A percentile compares a stretch with the other conserved stretches of the same genome.
phyloP scores from a whole-genome alignment of 2,113 vertebrate genomes.

The Propithecus coquereli region DNA sequence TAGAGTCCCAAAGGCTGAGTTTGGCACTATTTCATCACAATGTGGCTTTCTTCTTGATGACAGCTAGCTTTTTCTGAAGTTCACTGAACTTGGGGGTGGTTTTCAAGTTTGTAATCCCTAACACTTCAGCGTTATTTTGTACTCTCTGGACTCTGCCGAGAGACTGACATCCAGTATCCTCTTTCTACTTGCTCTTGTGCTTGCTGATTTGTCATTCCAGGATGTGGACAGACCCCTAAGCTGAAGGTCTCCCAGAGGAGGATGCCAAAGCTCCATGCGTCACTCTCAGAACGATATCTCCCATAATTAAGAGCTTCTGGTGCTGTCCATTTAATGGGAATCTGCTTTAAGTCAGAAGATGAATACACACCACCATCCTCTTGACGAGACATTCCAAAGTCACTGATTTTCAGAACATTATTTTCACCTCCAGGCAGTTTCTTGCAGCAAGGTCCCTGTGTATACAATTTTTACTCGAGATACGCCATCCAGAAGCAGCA shows the following conservation, averaged over 20 bases:
- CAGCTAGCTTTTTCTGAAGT: slow-evolving; percentile 88
- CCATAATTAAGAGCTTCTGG: slow-evolving; percentile 97
- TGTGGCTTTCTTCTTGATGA: slow-evolving; percentile 89
- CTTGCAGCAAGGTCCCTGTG: slow-evolving; percentile 95
- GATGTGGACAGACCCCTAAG: slow-evolving; percentile 95
- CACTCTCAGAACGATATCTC: slow-evolving; percentile 95
- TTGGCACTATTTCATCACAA: slow-evolving; percentile 71
- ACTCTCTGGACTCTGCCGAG: slow-evolving; percentile 90
- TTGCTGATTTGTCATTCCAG: slow-evolving; percentile 98
- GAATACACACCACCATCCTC: slow-evolving; percentile 96
- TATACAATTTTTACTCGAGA: slow-evolving; percentile 94
- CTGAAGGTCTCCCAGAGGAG: slow-evolving; percentile 98
- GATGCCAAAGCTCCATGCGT: slow-evolving; percentile 96
- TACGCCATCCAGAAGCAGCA: slow-evolving; percentile 94
- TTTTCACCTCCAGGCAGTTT: slow-evolving; percentile 93
- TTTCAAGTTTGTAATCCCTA: slow-evolving; percentile 93
- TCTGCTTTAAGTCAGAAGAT: slow-evolving; percentile 96
- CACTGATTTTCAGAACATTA: slow-evolving; percentile 95
- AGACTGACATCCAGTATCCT: slow-evolving; percentile 93
- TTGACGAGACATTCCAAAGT: slow-evolving; percentile 97
- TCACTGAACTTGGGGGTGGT: slow-evolving; percentile 90
- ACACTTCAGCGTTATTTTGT: slow-evolving; percentile 91
- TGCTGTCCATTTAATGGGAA: slow-evolving; percentile 97
- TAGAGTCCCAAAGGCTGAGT: slow-evolving; percentile 61
- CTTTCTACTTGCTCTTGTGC: slow-evolving; percentile 96